Base-by-base conservation (phyloP, 2,888 invertebrate species). In the Pollenia amentaria region DNA sequence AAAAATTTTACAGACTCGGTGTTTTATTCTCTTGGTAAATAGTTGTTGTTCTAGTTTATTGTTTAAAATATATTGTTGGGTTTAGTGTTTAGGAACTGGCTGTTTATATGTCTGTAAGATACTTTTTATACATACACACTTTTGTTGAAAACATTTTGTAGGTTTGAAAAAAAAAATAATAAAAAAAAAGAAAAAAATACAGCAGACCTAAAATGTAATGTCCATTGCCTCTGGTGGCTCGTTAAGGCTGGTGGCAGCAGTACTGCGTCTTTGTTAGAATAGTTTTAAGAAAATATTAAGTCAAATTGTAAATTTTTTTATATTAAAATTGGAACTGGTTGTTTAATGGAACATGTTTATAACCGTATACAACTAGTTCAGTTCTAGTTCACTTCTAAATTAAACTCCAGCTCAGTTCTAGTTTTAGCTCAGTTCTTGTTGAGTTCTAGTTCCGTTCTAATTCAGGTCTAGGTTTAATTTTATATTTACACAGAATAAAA, bases 21-120 rank as follows among this genome's bases (percentile, higher is more conserved):
- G 12, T 67, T 55, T 8, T 18, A n/a, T 40, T 38, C 18, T 62
- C 38, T 18, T 38, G 40, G 8, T 16, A 62, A 51, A 16, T 53
- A 18, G 16, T 11, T 12, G 64, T 42, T 21, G 11, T n/a, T 64
- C 21, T 14, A 38, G 29, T 51, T 51, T 21, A 42, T 51, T 53
- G 18, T 44, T 16, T 18, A 3, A 11, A 38, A 3, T 10, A 16
- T 11, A 44, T 53, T 55, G 10, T 44, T 4, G 62, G 40, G 48
- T 46, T 46, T 40, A 16, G 57, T 16, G 55, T 16, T 14, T 48
- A 64, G 42, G 11, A 42, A 40, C 40, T 64, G n/a, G 8, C 48
- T 62, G 60, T 48, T 62, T 62, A 18, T 38, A 46, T 48, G 48
- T 38, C 46, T 76, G 21, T n/a, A 6, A 29, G 14, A 57, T 67